Conservation (phyloP, 2,113 vertebrate genomes). For the Acrocephalus arundinaceus region DNA sequence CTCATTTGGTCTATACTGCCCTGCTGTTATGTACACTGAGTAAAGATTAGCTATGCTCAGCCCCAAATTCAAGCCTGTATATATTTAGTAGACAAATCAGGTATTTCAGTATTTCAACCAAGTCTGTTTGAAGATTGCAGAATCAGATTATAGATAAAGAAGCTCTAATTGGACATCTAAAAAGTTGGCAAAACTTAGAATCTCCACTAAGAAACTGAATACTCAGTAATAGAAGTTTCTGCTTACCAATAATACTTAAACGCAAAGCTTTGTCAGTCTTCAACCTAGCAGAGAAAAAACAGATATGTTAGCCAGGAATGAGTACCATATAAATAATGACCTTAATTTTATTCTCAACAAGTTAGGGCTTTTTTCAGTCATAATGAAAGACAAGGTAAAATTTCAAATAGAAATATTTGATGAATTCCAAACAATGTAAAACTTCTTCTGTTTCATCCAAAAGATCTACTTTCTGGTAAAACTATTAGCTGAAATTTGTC, state of each 20-base stretch:
- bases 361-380: background rate
- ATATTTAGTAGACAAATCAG: background rate
- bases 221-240: background rate
- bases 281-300: conserved; percentile 67
- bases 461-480: background rate
- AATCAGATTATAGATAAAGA: background rate
- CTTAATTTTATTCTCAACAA: background rate
- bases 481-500: background rate
- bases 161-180: background rate
- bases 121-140: background rate
- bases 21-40: background rate
- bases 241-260: conserved; percentile 84
- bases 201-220: background rate
- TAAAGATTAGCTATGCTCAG: background rate
- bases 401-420: background rate
- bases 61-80: background rate
- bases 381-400: background rate
- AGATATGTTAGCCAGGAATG: background rate
- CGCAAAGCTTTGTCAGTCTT: conserved; percentile 90
- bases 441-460: background rate
- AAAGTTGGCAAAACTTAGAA: background rate
- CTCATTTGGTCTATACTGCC: rapidly evolving
- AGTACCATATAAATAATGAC: background rate
- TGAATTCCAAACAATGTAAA: background rate
- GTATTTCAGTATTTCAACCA: background rate